phyloP scores from a whole-genome alignment of 2,888 invertebrate genomes.

The Bembecia ichneumoniformis region DNA sequence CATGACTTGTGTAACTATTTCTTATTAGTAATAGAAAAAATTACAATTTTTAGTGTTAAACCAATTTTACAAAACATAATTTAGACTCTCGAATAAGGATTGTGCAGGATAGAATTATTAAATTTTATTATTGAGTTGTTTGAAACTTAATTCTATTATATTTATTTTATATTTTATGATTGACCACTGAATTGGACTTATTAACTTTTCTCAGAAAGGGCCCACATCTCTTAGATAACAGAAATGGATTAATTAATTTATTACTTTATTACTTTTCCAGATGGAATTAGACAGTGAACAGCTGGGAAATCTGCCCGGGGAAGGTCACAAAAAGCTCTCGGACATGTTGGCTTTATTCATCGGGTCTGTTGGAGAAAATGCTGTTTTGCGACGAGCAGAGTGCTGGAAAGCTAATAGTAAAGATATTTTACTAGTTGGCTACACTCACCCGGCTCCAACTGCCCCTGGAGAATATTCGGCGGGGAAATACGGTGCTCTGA shows the following conservation, averaged over 20 bases:
- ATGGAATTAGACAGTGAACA: constrained; percentile 77
- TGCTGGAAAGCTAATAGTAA: constrained; percentile 75
- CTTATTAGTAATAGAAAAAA: no score
- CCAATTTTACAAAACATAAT: no score
- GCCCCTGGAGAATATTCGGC: constrained; percentile 64
- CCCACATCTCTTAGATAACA: background rate
- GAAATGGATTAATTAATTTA: background rate
- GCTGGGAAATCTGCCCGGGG: constrained; percentile 73
- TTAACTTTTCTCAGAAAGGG: no score
- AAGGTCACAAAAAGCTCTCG: constrained; percentile 79
- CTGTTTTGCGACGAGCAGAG: constrained; percentile 82
- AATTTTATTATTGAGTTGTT: no score
- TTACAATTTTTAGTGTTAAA: no score
- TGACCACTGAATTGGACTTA: no score
- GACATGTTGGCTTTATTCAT: constrained; percentile 89
- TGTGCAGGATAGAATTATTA: no score
- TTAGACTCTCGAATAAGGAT: no score
- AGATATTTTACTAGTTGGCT: constrained; percentile 75
- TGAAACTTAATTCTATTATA: no score
- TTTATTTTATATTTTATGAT: background rate
- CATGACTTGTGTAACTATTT: no score
- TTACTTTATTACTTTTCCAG: constrained; percentile 37
- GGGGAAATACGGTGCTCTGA: constrained; percentile 89
- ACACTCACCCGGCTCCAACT: constrained; percentile 83
- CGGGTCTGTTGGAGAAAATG: constrained; percentile 93